phyloP scores from a whole-genome alignment of 2,113 vertebrate genomes.

The Anoura caudifer region DNA sequence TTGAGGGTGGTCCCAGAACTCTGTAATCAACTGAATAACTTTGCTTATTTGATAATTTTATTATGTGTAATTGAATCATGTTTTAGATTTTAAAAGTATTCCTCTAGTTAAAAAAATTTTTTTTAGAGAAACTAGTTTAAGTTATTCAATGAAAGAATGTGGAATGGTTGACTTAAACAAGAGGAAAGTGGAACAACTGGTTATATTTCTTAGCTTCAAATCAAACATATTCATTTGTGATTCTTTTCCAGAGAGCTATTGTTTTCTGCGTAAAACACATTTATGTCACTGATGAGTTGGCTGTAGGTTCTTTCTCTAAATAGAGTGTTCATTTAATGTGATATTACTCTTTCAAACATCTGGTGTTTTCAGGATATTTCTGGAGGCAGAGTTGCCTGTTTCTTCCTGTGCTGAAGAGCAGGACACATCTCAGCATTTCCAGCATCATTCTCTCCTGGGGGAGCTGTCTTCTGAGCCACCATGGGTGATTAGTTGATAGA shows the following conservation, averaged over 20 bases:
- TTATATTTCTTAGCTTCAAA: neutral
- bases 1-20: neutral
- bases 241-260: neutral
- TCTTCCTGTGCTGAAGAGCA: conserved; percentile 31
- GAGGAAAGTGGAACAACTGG: neutral
- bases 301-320: conserved; percentile 52
- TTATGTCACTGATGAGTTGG: conserved; percentile 55
- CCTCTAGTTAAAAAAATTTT: neutral
- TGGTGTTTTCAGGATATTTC: conserved; percentile 68
- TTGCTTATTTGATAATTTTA: neutral
- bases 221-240: neutral
- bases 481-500: neutral
- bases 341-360: conserved; percentile 64
- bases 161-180: neutral
- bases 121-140: neutral
- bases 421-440: neutral
- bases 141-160: neutral
- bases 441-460: neutral
- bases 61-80: neutral
- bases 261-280: conserved; percentile 51
- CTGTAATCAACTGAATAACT: neutral
- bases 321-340: conserved; percentile 54
- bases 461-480: conserved; percentile 11
- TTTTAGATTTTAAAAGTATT: conserved; percentile 3
- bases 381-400: conserved; percentile 44